Evolutionary conservation across 2,113 vertebrate genomes (phyloP), one percentile per base, ranked within the genome.

Genomic region (Ursus arctos): DNA sequence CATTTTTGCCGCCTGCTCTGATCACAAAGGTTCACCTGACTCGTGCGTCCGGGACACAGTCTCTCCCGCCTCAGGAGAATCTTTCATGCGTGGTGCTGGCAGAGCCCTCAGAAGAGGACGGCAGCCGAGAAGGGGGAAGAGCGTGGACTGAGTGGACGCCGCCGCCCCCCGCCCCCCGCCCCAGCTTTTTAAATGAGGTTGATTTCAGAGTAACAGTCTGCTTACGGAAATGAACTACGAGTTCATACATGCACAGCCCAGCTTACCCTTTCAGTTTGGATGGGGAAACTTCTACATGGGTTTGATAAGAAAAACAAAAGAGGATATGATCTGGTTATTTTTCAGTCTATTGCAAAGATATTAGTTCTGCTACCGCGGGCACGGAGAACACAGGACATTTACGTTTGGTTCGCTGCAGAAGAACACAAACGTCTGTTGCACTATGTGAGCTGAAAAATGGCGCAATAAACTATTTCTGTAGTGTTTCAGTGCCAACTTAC

Each of bases 361-460:
- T 97, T 97, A 95, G 98, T 98, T 98, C 97, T 76, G 97, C 97
- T 98, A 98, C 93, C 95, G 92, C 67, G 96, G 96, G 97, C 74
- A 84, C 57, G 67, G 87, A 98, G 97, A 71, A 71, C 88, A 98
- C 96, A 96, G 96, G 97, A 97, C 69, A 96, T 93, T 97, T 98
- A 98, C 94, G 93, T 98, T 98, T 98, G 98, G 97, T 98, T 98
- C 98, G 95, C 98, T 96, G 98, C 97, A 97, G 96, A 97, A 98
- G 97, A 98, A 98, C 97, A n/a, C 97, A 18, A 53, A 85, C 86
- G 97, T 95, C 96, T 97, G 92, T 97, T 98, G 98, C 95, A 98
- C 96, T 97, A 96, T 96, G 67, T 92, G 97, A 97, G 98, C 98
- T 98, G 98, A 97, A 98, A 98, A 98, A 87, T 97, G 95, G 97